Percentiles rank a stretch among this genome's conserved stretches.
Conservation (phyloP, 2,888 invertebrate genomes). For the Theretra japonica region DNA sequence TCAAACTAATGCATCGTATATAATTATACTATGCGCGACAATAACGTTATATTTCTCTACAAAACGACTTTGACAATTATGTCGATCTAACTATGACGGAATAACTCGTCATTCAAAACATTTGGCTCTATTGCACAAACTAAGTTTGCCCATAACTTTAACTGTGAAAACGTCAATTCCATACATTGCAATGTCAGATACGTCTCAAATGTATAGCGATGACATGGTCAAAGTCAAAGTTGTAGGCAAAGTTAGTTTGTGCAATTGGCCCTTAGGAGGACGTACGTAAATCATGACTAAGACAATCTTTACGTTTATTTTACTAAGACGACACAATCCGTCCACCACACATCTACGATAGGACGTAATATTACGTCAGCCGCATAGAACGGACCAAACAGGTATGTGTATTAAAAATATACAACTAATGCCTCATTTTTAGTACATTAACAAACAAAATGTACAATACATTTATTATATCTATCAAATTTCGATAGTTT, state of each 20-base stretch:
- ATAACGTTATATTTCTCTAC: slow-evolving; percentile 16
- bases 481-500: slow-evolving; percentile 8
- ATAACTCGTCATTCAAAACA: background rate
- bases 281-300: slow-evolving; percentile 8
- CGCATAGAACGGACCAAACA: background rate
- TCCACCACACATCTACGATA: background rate
- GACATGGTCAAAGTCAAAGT: too few relatives aligned
- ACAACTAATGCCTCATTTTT: background rate
- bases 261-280: too few relatives aligned
- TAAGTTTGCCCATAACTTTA: too few relatives aligned
- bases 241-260: too few relatives aligned
- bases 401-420: background rate
- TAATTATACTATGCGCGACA: slow-evolving; percentile 1
- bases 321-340: slow-evolving; percentile 6
- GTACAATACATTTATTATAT: slow-evolving; percentile 8
- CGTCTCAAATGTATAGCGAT: too few relatives aligned
- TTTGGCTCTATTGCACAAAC: too few relatives aligned
- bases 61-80: slow-evolving; percentile 7
- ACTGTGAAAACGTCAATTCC: too few relatives aligned
- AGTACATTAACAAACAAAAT: background rate
- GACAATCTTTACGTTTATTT: background rate
- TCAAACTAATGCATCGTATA: background rate
- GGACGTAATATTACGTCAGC: slow-evolving; percentile 5
- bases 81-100: background rate
- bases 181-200: too few relatives aligned